Conservation (phyloP, 2,888 invertebrate genomes). For the Petrolisthes cinctipes region DNA sequence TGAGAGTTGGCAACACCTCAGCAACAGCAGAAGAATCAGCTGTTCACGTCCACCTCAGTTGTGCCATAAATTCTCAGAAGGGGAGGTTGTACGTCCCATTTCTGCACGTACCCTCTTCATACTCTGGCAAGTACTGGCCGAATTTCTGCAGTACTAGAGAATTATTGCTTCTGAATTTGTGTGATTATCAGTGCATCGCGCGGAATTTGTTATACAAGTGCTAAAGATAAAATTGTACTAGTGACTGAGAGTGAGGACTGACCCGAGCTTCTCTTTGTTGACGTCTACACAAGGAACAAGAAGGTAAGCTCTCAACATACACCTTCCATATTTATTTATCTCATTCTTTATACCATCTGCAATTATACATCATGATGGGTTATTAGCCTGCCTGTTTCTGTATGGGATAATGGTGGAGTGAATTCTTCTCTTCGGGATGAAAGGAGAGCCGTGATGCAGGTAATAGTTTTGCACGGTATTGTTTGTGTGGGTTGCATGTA, state of each 20-base stretch:
- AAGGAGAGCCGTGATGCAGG: not conserved
- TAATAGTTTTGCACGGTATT: not conserved
- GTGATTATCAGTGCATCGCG: not conserved
- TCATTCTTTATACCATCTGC: too few relatives aligned
- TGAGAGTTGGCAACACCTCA: not conserved
- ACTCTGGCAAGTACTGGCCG: not conserved
- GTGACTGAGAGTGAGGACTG: conserved; percentile 7
- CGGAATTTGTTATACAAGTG: not conserved
- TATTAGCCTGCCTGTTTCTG: too few relatives aligned
- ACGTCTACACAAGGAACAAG: not conserved
- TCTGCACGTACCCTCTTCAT: not conserved
- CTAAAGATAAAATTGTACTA: not conserved
- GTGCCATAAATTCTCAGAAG: not conserved
- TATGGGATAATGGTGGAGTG: not conserved
- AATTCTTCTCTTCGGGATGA: not conserved
- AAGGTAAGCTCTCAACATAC: not conserved
- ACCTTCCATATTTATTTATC: too few relatives aligned
- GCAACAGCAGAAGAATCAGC: not conserved
- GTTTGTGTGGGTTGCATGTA: too few relatives aligned
- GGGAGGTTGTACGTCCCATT: not conserved
- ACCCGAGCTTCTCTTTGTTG: conserved; percentile 2
- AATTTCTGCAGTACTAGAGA: not conserved
- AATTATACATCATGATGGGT: too few relatives aligned
- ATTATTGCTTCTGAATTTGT: not conserved
- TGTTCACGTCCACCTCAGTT: not conserved